Base-by-base conservation (phyloP, 2,888 invertebrate species). In the Cerceris rybyensis region DNA sequence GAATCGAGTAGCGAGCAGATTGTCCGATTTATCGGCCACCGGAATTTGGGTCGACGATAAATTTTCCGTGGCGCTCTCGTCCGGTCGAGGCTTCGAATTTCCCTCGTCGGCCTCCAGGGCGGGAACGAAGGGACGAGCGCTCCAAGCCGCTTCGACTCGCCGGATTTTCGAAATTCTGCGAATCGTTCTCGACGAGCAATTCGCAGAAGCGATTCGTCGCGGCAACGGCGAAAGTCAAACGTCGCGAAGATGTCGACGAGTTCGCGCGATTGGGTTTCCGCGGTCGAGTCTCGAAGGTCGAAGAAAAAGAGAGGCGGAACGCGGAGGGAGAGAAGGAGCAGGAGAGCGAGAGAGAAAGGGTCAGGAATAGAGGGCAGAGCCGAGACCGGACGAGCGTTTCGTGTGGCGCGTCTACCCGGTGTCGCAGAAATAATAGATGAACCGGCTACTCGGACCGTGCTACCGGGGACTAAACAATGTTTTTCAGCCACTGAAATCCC, bases 371-470 rank as follows among this genome's bases (percentile, higher is more conserved):
- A 55, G 66, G 42, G 14, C 39, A 39, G 28, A 43, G 43, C 13
- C 11, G 60, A 13, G 63, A 28, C 68, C 55, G 67, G 75, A 72
- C 80, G 74, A 57, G 80, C 80, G 85, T 82, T 80, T 77, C 81
- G 83, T 75, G 80, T 67, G 84, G 78, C 81, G 83, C 86, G 85
- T 85, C 85, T 86, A 82, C 86, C 83, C 87, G 84, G 85, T 86
- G 88, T 86, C 86, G 80, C 80, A 76, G 84, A 86, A 90, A 90
- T 90, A 90, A 90, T 90, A 86, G 85, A 90, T 90, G 89, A 88
- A 83, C 84, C 85, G 86, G 84, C 84, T 87, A 82, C 85, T 81
- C 86, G 84, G 87, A 84, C 81, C 80, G 78, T 82, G 86, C 80
- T 81, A 81, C 81, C 81, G 74, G 84, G 83, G 77, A 77, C 83